A percentile compares a stretch with the other conserved stretches of the same genome.
phyloP scores from a whole-genome alignment of 2,797 vertebrate genomes.

The Lacerta bilineata region DNA sequence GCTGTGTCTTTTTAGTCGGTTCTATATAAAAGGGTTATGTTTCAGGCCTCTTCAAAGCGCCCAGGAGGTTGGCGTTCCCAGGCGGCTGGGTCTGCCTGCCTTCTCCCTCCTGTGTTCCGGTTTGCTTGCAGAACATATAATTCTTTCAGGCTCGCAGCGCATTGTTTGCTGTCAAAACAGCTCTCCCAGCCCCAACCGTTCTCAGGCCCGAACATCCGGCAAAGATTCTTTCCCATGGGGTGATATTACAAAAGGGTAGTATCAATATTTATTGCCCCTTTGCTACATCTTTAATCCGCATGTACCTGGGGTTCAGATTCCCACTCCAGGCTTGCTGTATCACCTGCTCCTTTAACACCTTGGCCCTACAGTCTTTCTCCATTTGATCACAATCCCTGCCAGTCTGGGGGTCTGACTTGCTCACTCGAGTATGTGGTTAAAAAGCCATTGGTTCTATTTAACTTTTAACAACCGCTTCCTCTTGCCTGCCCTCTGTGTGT shows the following conservation, averaged over 20 bases:
- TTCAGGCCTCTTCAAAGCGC: slow-evolving; percentile 42
- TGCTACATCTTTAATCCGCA: slow-evolving; percentile 44
- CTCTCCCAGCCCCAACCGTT: slow-evolving; percentile 24
- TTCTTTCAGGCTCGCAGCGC: slow-evolving; percentile 24
- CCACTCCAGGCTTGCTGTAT: slow-evolving; percentile 6
- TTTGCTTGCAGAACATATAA: slow-evolving; percentile 44
- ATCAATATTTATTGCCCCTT: slow-evolving; percentile 48
- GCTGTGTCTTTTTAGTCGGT: slow-evolving; percentile 19
- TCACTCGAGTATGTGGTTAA: slow-evolving; percentile 47
- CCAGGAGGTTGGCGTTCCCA: slow-evolving; percentile 11
- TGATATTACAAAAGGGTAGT: slow-evolving; percentile 45
- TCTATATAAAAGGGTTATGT: slow-evolving; percentile 24
- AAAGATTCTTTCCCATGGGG: slow-evolving; percentile 54
- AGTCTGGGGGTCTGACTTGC: slow-evolving; percentile 44
- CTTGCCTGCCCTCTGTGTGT: slow-evolving; percentile 64
- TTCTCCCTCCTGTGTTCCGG: slow-evolving; percentile 27
- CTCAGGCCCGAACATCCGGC: slow-evolving; percentile 44
- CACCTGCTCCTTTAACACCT: slow-evolving; percentile 50
- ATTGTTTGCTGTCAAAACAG: slow-evolving; percentile 47
- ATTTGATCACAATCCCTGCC: slow-evolving; percentile 48
- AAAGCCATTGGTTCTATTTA: slow-evolving; percentile 45
- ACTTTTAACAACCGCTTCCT: slow-evolving; percentile 57
- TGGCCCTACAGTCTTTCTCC: slow-evolving; percentile 21
- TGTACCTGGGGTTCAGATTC: slow-evolving; percentile 22
- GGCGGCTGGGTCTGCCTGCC: not conserved